Evolutionary conservation across 2,113 vertebrate species (phyloP), one percentile per base, ranked within the genome.

Genomic region (Gobio gobio): DNA sequence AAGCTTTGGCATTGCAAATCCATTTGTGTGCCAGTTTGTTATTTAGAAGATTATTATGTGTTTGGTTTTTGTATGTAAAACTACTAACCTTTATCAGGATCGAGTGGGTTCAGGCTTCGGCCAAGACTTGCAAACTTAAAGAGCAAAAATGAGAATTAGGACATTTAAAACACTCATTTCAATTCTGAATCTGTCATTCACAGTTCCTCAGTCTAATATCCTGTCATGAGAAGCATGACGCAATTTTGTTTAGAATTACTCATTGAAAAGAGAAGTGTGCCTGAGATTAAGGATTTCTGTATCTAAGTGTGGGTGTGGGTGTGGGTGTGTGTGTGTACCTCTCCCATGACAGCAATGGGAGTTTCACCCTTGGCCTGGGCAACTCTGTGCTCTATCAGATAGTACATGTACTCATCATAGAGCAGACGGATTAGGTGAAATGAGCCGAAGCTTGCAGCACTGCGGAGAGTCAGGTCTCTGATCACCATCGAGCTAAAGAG

Each of bases 361-460:
- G 96, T 98, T 91, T 97, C 96, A 87, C 97, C 97, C 90, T 96
- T 96, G 68, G 97, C 96, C 89, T 96, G 96, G 20, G 97, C 97
- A 89, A 98, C 97, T 12, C 97, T 93, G 90, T 98, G 97, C 90
- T 98, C 97, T 59, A 98, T 96, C 92, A 98, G 93, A 90, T 98
- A 98, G 92, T 97, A 98, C 97, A 98, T 97, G 93, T 98, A 98
- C 90, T 98, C 97, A 0, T 98, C 97, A 1, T 98, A 98, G 24
- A 98, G 93, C 89, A 98, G 94, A 36, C 97, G 96, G 91, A 97
- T 98, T 85, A 98, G 93, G 89, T 98, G 97, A 92, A 98, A 98
- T 68, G 97, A 97, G 81, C 97, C 97, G 1, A 97, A 98, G 91
- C 97, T 97, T 86, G 97, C 97, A 0, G 97, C 97, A 13, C 97